Evolutionary conservation across 2,797 vertebrate species (phyloP), one percentile per base, ranked within the genome.

Genomic region (Labeo calbasu): DNA sequence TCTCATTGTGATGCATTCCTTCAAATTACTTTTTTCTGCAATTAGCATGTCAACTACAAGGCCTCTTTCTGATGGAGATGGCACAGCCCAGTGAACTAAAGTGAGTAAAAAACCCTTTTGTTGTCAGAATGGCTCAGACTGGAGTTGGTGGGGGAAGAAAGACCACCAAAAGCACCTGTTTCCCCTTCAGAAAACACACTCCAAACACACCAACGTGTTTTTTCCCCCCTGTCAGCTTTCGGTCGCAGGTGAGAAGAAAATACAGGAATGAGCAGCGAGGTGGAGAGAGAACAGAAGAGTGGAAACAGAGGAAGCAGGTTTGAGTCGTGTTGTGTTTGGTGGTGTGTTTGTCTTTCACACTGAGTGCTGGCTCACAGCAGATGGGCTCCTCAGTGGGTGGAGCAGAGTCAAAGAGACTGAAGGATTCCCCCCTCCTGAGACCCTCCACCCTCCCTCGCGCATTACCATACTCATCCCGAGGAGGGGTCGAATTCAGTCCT

Each of bases 21-120:
- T 87, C 53, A 83, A 83, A 80, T 87, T 68, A 79, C 82, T 83
- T 82, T 81, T 86, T 81, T 75, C 91, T 90, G 92, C 93, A 94
- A 94, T 94, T 95, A 94, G 92, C 94, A 94, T 91, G 90, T 93
- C 92, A 92, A 90, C 92, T 93, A 91, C 86, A 93, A 92, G 65
- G 32, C 57, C 28, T 86, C 88, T 85, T 89, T 89, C 85, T 87
- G 81, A 89, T 89, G 87, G 87, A 88, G 88, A 89, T 88, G 80
- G 77, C 71, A 70, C 65, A 77, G 79, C 70, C 40, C 65, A 61
- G 72, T 69, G 82, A 89, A 85, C 81, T 87, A 79, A 84, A 85
- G 88, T 83, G 81, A 82, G 79, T 79, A 87, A 82, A 89, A 86
- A 82, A 75, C n/a, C 73, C 88, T 81, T 89, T 89, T 89, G 88